A percentile compares a stretch with the other conserved stretches of the same genome.
Evolutionary conservation across 2,888 invertebrate genomes (phyloP).

Genomic region (Hyposoter dolosus): DNA sequence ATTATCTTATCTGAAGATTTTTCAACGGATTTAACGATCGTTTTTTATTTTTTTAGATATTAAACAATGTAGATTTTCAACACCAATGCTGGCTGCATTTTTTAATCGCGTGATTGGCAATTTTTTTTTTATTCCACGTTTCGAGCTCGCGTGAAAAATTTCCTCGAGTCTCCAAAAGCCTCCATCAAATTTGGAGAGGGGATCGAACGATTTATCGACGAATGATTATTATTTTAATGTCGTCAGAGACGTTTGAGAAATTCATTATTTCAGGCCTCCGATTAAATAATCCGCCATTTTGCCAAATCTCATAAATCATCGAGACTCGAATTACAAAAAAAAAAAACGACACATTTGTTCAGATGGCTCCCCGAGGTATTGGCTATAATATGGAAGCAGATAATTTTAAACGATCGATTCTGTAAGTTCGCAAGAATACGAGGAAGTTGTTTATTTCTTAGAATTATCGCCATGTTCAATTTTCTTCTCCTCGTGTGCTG

Average conservation of each 20-base stretch:
- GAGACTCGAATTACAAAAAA: not conserved
- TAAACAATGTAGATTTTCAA: not conserved
- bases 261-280: not conserved
- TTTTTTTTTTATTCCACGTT: not conserved
- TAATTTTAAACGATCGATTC: not conserved
- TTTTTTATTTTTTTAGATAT: not conserved
- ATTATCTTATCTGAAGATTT: constrained; percentile 2
- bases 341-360: not conserved
- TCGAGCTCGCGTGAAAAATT: not conserved
- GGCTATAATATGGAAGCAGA: not conserved
- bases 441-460: not conserved
- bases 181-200: not conserved
- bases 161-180: not conserved
- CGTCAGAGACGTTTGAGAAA: not conserved
- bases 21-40: not conserved
- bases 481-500: not conserved
- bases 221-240: constrained; percentile 4
- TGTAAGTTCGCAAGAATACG: not conserved
- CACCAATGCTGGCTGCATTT: not conserved
- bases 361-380: not conserved
- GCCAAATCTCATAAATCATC: constrained; percentile 27
- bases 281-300: not conserved
- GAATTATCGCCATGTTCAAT: not conserved
- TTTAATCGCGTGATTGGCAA: not conserved
- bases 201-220: not conserved